Evolutionary conservation across 2,888 invertebrate genomes (phyloP), one percentile per base, ranked within the genome.

Genomic region (Anthophora plumipes): DNA sequence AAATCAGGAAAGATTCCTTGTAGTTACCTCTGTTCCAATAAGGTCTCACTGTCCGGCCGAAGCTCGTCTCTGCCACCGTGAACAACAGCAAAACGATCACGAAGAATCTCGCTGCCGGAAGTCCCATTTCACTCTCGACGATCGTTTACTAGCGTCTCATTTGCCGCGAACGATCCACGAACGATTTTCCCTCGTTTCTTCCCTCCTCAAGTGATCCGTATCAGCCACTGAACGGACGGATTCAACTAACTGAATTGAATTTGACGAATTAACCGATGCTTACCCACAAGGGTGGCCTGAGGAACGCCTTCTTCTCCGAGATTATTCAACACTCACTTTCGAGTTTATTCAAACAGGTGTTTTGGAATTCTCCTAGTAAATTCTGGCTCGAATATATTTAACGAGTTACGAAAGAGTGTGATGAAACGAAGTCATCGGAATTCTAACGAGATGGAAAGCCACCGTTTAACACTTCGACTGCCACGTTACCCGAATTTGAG

Each of bases 11-110:
- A 60, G 55, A 43, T 54, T 57, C 12, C 31, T 68, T 12, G 68
- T 73, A 84, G 74, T 90, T 90, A 90, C 90, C 90, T 90, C 87
- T 83, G 72, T 71, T 72, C 61, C 77, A 76, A 70, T 82, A 70
- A 14, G 80, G 80, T 48, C 84, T 73, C 70, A 60, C 64, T 85
- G 83, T 80, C 74, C 87, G 86, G 57, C 85, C 84, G 37, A 83
- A 59, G 31, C 70, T 82, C 66, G 81, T 70, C 70, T 79, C 79
- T 68, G 78, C 73, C 73, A 88, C 39, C 48, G 77, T 79, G 61
- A 88, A 77, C 74, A 90, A 75, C 20, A 90, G 80, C 81, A 88
- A 60, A 31, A 85, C 75, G 79, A 87, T 79, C 77, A 84, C 60
- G 66, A 88, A 71, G 73, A 85, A 64, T 71, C 80, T 80, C 73